These are phyloP conservation scores for Vultur gryphus DNA, from an alignment of 2,797 vertebrate species.

Conservation along the genomic window DNA sequence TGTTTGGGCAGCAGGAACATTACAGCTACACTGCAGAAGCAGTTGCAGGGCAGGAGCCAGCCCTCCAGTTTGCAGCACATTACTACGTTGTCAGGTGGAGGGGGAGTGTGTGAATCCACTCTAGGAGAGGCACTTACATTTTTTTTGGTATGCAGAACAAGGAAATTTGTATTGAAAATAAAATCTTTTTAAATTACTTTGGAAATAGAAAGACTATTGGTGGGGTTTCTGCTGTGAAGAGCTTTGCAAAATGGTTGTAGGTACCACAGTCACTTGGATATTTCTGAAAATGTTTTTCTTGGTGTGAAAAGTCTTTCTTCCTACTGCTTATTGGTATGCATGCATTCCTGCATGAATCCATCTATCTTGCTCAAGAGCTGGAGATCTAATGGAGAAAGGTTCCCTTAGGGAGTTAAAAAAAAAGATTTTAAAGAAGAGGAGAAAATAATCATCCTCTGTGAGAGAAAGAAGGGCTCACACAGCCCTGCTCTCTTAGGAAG, in stretches of 20 bases:
- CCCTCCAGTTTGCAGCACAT: neutral
- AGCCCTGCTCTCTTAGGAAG: neutral
- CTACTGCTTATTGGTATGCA: neutral
- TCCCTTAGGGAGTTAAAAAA: neutral
- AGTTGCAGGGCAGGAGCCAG: neutral
- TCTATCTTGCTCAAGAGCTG: neutral
- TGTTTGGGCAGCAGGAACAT: accelerated
- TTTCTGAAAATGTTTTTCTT: neutral
- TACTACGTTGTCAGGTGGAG: neutral
- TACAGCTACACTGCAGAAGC: neutral
- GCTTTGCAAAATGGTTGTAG: neutral
- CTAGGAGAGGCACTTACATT: neutral
- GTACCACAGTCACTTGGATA: neutral
- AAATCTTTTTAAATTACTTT: neutral
- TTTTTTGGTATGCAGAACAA: neutral
- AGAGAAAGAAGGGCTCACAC: neutral
- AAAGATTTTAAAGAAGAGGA: neutral
- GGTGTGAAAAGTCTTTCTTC: neutral
- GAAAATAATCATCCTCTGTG: neutral
- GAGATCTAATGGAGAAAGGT: neutral
- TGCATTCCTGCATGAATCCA: neutral
- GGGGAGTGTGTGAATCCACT: neutral
- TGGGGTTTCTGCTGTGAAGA: neutral
- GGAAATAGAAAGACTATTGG: neutral
- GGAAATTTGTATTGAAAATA: neutral